Percentiles rank a stretch among this genome's conserved stretches.
Conservation (phyloP, 2,888 invertebrate species). For the Alviniconcha strummeri region DNA sequence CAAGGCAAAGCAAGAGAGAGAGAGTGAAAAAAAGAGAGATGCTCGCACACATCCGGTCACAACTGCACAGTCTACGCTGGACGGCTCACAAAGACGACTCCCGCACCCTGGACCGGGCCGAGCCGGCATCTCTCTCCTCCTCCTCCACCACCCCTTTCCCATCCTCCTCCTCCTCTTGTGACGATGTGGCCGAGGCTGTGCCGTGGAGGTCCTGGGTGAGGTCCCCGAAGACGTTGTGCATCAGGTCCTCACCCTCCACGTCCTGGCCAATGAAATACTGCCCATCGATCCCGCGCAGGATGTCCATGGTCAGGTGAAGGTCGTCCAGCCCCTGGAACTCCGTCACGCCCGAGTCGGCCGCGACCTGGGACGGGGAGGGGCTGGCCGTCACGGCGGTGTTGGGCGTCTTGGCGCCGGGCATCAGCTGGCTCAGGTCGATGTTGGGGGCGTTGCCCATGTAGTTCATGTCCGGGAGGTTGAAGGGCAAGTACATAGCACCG, state of each 20-base stretch:
- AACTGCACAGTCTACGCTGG: too few relatives aligned
- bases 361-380: not conserved
- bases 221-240: conserved; percentile 29
- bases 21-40: too few relatives aligned
- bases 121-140: not conserved
- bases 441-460: conserved; percentile 52
- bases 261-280: conserved; percentile 45
- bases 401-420: conserved; percentile 14
- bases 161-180: conserved; percentile 6
- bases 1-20: too few relatives aligned
- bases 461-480: conserved; percentile 46
- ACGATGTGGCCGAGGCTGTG: not conserved
- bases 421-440: conserved; percentile 42
- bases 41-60: too few relatives aligned
- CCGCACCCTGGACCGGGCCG: too few relatives aligned
- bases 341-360: not conserved
- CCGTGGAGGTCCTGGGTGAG: conserved; percentile 22
- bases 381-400: not conserved
- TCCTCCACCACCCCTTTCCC: not conserved
- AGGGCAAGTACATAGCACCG: conserved; percentile 28
- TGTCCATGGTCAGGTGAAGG: conserved; percentile 47
- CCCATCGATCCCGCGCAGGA: conserved; percentile 45
- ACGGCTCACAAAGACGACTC: too few relatives aligned
- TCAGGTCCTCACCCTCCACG: conserved; percentile 14
- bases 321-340: conserved; percentile 37